Base-by-base conservation (phyloP, 2,888 invertebrate genomes). In the Hydriomena furcata region DNA sequence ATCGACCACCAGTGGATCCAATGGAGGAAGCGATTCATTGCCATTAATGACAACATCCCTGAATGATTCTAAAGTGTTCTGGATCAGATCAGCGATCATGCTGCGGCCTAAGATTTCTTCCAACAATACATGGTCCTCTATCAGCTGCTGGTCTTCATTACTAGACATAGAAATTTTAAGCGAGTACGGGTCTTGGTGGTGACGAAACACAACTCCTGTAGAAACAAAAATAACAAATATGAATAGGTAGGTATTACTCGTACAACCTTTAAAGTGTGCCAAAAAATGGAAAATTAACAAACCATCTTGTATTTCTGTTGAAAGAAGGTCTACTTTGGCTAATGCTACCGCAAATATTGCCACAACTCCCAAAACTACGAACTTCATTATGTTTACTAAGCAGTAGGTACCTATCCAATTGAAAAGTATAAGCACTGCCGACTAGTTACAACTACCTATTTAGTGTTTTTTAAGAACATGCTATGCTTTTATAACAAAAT, bases 41-140 rank as follows among this genome's bases (percentile, higher is more conserved):
- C 82, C 82, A 42, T 78, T 65, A 38, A 79, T 62, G 1, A 82
- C 60, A 1, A 72, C 52, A 30, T 76, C 65, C 40, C 82, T 71
- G 43, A 76, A 70, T 3, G 48, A 44, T 30, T 83, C 75, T 8
- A 82, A 37, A 4, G 62, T 0, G 0, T 61, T 35, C 11, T 17
- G 23, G 32, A 80, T 72, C 3, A 57, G 31, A 1, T 66, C 64
- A 7, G 60, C 62, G 28, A 79, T 58, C 0, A 70, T 0, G 37
- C 43, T 68, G 11, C 76, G 73, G 5, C 52, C 59, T 17, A 48
- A 10, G 10, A 43, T 20, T 8, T 12, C 28, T 27, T 53, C 44
- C 11, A 55, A 36, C 7, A 55, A 7, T 3, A n/a, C 13, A 11
- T 41, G 24, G n/a, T 58, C 52, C 12, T 48, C 52, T 25, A 13